Evolutionary conservation across 2,797 vertebrate species (phyloP).

Genomic region (Chromobotia macracanthus): DNA sequence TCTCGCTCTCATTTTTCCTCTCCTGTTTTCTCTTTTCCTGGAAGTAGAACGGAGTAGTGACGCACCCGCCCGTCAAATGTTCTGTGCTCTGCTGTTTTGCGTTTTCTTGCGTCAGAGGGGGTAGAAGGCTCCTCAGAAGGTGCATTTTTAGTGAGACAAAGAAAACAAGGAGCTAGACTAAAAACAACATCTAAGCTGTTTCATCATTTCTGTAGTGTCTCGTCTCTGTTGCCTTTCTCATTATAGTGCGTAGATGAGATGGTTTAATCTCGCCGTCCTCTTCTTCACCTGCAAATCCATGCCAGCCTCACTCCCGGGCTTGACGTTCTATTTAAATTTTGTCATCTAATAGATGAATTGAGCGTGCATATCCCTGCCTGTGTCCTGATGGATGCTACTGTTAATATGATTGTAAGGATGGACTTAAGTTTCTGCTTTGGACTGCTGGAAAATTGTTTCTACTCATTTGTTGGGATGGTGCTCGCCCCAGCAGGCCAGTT

Average conservation of each 20-base stretch:
- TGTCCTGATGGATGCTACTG: neutral
- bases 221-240: conserved; percentile 27
- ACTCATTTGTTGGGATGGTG: neutral
- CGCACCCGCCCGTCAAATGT: conserved; percentile 79
- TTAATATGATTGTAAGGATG: conserved; percentile 2
- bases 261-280: conserved; percentile 31
- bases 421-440: neutral
- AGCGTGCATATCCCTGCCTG: neutral
- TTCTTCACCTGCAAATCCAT: conserved; percentile 3
- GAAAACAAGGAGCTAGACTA: conserved; percentile 64
- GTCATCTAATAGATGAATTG: neutral
- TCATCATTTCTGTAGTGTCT: conserved; percentile 39
- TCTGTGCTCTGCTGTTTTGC: conserved; percentile 75
- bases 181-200: conserved; percentile 52
- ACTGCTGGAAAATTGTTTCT: conserved; percentile 1
- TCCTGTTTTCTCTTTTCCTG: conserved; percentile 72
- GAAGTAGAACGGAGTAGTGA: conserved; percentile 81
- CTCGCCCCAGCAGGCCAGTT: neutral
- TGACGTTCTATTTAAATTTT: conserved; percentile 21
- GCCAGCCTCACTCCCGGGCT: neutral
- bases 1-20: conserved; percentile 61
- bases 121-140: conserved; percentile 60
- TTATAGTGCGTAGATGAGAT: conserved; percentile 34
- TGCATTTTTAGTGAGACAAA: conserved; percentile 68
- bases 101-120: conserved; percentile 76